Conservation (phyloP, 2,113 vertebrate species). For the Tinamus guttatus region DNA sequence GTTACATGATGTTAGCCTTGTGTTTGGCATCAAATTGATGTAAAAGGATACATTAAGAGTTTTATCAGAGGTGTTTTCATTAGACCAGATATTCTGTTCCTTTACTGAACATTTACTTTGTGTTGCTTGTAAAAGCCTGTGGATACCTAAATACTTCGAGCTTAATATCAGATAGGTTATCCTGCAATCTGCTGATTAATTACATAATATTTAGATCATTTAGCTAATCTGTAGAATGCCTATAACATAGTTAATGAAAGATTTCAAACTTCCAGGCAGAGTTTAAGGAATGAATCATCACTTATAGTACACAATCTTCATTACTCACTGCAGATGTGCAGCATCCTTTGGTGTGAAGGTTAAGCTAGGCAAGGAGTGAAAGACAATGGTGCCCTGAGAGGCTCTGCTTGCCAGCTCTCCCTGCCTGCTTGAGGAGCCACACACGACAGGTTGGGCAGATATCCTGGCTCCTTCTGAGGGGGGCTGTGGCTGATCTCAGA, state of each 20-base stretch:
- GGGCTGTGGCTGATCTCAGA: not conserved
- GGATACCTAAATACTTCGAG: not conserved
- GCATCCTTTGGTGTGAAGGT: not conserved
- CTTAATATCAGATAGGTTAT: not conserved
- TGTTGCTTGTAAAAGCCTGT: not conserved
- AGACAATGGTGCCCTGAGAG: not conserved
- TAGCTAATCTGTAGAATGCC: slow-evolving; percentile 17
- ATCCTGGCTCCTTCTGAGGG: not conserved
- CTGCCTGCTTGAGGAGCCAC: not conserved
- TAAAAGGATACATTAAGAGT: not conserved
- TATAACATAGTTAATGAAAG: slow-evolving; percentile 16
- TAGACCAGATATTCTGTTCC: not conserved
- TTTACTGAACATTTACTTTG: not conserved
- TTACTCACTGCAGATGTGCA: slow-evolving; percentile 7
- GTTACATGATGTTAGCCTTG: not conserved
- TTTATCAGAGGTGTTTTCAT: slow-evolving; percentile 5
- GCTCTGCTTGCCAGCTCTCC: not conserved
- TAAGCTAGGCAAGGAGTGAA: not conserved
- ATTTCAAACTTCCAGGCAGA: slow-evolving; percentile 2
- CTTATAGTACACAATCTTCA: not conserved
- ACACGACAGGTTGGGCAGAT: not conserved
- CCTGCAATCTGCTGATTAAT: slow-evolving; percentile 18
- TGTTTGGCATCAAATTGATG: slow-evolving; percentile 23
- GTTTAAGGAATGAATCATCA: not conserved
- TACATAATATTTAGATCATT: slow-evolving; percentile 28